Evolutionary conservation across 2,113 vertebrate species (phyloP), one percentile per base, ranked within the genome.

Genomic region (Poeciliopsis turrubarensis): DNA sequence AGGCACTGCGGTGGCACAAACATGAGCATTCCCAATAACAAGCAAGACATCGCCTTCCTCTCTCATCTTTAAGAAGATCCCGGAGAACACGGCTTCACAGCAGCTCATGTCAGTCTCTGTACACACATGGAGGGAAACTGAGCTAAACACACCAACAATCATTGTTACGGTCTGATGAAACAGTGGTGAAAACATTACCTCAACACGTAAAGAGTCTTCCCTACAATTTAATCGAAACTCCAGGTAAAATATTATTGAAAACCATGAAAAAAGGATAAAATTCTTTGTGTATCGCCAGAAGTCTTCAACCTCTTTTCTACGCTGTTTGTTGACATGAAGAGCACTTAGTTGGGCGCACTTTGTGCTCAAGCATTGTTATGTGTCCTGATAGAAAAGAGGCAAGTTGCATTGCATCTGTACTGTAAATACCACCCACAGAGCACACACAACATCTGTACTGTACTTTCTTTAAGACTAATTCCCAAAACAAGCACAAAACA

Each of bases 341-440:
- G 81, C 79, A 47, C 12, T 80, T 32, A 0, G 63, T 19, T 72
- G 73, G 79, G 68, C 65, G 76, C 34, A 80, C 72, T 86, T 87
- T 82, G 76, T 68, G 29, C 77, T 47, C 47, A 44, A 79, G 77
- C 76, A 84, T 76, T 85, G 84, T 86, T 84, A 22, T 31, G 62
- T 89, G 82, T 87, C 81, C 82, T 84, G 79, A 81, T 78, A 81
- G 14, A 78, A 67, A 73, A 66, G 63, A 88, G 85, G 83, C 79
- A 82, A 85, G 81, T 91, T 91, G 82, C 75, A 32, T 79, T 30
- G 62, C 80, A 72, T 89, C 88, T 85, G 82, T 75, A 69, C 65
- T 80, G 73, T 72, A 30, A 29, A 63, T 60, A 65, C 78, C 85
- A 79, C 85, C 79, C 85, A 76, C 70, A 25, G 77, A 81, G 73